A percentile compares a stretch with the other conserved stretches of the same genome.
phyloP scores from a whole-genome alignment of 2,113 vertebrate species.

The Piaya cayana region DNA sequence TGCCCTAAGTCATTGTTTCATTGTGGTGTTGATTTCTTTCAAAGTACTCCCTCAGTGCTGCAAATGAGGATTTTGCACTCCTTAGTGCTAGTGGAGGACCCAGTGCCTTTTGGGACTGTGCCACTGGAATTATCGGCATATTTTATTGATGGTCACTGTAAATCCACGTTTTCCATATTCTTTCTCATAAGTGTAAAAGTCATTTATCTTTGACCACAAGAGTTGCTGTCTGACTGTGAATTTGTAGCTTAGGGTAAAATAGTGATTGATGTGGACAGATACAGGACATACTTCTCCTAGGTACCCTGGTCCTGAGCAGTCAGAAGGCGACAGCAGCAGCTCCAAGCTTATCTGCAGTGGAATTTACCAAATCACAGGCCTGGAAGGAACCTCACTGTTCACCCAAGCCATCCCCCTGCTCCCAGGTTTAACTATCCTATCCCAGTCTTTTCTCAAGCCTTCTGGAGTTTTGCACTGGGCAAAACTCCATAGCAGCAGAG shows the following conservation, averaged over 20 bases:
- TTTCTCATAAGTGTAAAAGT: neutral
- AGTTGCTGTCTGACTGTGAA: neutral
- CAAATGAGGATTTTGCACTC: neutral
- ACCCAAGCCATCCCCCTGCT: fast-evolving
- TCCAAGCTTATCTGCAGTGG: neutral
- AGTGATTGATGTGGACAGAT: neutral
- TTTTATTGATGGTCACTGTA: neutral
- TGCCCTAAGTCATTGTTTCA: neutral
- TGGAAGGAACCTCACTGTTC: neutral
- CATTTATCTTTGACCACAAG: neutral
- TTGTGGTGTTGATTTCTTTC: neutral
- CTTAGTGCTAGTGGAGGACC: neutral
- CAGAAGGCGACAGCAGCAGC: neutral
- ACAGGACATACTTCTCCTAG: neutral
- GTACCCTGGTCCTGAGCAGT: neutral
- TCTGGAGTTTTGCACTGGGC: neutral
- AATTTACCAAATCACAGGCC: neutral
- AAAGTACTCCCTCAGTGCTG: neutral
- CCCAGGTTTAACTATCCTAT: neutral
- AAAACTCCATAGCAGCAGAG: neutral
- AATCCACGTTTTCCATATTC: neutral
- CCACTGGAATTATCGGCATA: neutral
- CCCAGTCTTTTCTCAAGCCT: neutral
- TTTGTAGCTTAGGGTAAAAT: neutral
- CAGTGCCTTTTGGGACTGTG: neutral